Conservation (phyloP, 2,113 vertebrate genomes). For the Hemibagrus wyckioides region DNA sequence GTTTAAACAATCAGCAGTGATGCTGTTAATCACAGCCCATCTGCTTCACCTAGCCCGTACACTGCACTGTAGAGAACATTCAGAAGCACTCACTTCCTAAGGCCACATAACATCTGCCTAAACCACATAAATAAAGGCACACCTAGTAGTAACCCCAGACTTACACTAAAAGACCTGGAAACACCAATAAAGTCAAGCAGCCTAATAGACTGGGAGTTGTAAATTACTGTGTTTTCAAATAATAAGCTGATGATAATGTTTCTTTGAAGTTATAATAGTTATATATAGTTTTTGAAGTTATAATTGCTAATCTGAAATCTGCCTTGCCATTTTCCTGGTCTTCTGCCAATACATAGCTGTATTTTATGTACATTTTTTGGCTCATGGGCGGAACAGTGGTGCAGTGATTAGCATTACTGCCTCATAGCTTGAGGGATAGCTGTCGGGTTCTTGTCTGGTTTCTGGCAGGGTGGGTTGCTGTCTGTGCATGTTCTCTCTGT, state of each 20-base stretch:
- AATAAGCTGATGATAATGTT: not conserved
- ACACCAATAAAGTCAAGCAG: not conserved
- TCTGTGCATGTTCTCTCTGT: not conserved
- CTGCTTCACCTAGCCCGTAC: conserved; percentile 5
- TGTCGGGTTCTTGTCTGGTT: not conserved
- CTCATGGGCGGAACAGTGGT: not conserved
- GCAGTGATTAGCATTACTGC: not conserved
- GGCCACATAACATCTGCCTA: conserved; percentile 19
- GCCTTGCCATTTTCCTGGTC: too few relatives aligned
- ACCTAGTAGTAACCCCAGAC: not conserved
- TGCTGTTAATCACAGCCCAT: conserved; percentile 39
- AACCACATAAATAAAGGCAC: not conserved
- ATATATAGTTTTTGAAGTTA: not conserved
- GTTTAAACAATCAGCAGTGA: conserved; percentile 41
- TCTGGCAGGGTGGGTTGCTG: not conserved
- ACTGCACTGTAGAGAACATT: conserved; percentile 34
- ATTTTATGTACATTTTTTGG: not conserved
- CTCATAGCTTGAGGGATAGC: not conserved
- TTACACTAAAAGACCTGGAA: conserved; percentile 7
- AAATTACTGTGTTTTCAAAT: not conserved
- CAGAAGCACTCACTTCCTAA: not conserved
- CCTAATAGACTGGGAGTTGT: not conserved
- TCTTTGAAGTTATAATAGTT: too few relatives aligned
- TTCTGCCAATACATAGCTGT: not conserved
- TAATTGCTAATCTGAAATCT: not conserved